phyloP scores from a whole-genome alignment of 2,888 invertebrate genomes.

The Ptychoptera albimana region DNA sequence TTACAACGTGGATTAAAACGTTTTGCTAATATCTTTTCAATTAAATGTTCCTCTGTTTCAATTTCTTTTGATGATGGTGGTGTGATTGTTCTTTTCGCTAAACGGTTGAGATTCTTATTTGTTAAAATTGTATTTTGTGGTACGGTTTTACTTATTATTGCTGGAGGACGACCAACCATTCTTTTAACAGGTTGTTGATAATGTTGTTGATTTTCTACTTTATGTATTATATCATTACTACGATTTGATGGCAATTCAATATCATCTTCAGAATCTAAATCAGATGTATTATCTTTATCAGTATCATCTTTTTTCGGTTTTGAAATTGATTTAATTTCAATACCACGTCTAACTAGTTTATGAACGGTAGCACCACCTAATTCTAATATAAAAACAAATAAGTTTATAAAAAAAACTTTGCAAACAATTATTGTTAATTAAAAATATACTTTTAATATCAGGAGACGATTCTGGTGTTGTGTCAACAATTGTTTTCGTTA shows the following conservation, averaged over 20 bases:
- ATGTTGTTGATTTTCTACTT: neutral
- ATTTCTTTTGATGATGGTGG: slow-evolving; percentile 2
- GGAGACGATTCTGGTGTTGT: slow-evolving; percentile 12
- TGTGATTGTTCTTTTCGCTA: slow-evolving; percentile 22
- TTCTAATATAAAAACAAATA: neutral
- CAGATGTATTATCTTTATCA: neutral
- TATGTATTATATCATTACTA: neutral
- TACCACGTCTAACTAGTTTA: neutral
- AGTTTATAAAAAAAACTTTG: neutral
- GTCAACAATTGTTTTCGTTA: slow-evolving; percentile 30
- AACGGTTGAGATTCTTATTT: slow-evolving; percentile 16
- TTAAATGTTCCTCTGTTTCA: slow-evolving; percentile 47
- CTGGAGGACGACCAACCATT: neutral
- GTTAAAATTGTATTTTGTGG: too few species aligned
- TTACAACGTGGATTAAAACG: slow-evolving; percentile 63
- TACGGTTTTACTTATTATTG: neutral
- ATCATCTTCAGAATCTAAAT: neutral
- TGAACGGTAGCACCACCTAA: neutral
- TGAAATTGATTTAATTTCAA: neutral
- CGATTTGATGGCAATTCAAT: neutral
- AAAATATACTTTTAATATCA: neutral
- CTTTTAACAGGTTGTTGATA: too few species aligned
- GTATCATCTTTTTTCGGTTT: neutral
- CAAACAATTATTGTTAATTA: neutral
- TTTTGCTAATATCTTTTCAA: slow-evolving; percentile 73